Evolutionary conservation across 2,888 invertebrate genomes (phyloP).

Genomic region (Drosophila cracens): DNA sequence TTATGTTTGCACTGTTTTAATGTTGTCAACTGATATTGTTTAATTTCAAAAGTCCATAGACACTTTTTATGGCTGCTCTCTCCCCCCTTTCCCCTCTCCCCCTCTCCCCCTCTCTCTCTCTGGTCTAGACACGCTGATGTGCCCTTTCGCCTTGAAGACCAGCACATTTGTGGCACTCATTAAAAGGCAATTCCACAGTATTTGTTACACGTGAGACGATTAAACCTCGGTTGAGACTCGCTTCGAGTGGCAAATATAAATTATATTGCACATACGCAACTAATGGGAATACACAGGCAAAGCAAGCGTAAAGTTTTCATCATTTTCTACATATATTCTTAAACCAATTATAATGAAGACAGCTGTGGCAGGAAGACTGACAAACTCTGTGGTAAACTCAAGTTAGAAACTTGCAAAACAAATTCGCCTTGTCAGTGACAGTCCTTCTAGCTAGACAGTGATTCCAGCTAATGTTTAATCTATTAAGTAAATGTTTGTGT

Average conservation of each 20-base stretch:
- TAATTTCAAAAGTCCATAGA: conserved; percentile 46
- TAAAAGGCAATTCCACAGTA: conserved; percentile 64
- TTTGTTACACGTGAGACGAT: conserved; percentile 39
- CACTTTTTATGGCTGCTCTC: conserved; percentile 36
- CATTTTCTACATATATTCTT: background rate
- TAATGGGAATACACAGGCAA: background rate
- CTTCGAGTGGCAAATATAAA: conserved; percentile 32
- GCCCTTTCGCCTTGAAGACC: background rate
- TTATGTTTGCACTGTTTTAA: conserved; percentile 63
- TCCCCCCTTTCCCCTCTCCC: background rate
- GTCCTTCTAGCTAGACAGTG: background rate
- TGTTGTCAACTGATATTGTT: conserved; percentile 63
- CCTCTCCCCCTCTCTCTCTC: no score
- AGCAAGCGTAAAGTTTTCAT: background rate
- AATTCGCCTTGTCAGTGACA: background rate
- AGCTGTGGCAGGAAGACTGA: background rate
- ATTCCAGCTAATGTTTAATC: background rate
- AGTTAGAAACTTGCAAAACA: background rate
- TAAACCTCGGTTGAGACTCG: background rate
- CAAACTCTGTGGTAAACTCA: background rate
- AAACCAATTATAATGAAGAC: background rate
- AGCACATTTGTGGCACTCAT: conserved; percentile 43
- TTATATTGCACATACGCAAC: conserved; percentile 60
- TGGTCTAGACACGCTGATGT: conserved; percentile 17
- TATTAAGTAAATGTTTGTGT: background rate